Base-by-base conservation (phyloP, 2,113 vertebrate genomes). In the Barnardius zonarius region DNA sequence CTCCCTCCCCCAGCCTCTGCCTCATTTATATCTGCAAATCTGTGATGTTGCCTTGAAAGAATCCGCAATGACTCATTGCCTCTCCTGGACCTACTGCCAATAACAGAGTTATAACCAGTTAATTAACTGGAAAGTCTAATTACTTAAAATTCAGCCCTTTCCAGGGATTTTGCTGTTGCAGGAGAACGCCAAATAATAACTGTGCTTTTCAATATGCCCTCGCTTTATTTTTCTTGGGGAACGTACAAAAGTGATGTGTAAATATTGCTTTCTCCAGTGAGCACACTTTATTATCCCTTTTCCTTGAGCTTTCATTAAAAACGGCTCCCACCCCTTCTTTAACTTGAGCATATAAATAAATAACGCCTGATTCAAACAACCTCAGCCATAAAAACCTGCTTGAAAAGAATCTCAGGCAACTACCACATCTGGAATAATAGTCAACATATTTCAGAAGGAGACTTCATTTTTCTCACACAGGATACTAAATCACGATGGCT, bases 401-500 rank as follows among this genome's bases (percentile, higher is more conserved):
- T 93, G 92, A 96, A 97, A 97, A 86, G 92, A 90, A 96, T 94
- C 87, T 94, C 79, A 75, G 66, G 95, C 95, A 90, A 97, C 96
- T 96, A 95, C 96, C 95, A 97, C 93, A 96, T 97, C 97, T 97
- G 97, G 94, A 97, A 97, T 97, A 97, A 97, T 81, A 95, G 95
- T 97, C 96, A 90, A 86, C 51, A 46, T 95, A 96, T 97, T 97
- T 97, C 84, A 93, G 90, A 94, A 79, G 68, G 94, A 92, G 92
- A 93, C 95, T 96, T 90, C 76, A 46, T 66, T 93, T 96, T 97
- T 97, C 95, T 97, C 97, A 95, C 85, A 92, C 90, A 55, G 92
- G 83, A 94, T 77, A 91, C 90, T 97, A 95, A 95, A 96, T 96
- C 96, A 93, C 10, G 33, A 84, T 93, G 93, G 80, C 44, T 92